Conservation (phyloP, 2,888 invertebrate species). For the Limnephilus marmoratus region DNA sequence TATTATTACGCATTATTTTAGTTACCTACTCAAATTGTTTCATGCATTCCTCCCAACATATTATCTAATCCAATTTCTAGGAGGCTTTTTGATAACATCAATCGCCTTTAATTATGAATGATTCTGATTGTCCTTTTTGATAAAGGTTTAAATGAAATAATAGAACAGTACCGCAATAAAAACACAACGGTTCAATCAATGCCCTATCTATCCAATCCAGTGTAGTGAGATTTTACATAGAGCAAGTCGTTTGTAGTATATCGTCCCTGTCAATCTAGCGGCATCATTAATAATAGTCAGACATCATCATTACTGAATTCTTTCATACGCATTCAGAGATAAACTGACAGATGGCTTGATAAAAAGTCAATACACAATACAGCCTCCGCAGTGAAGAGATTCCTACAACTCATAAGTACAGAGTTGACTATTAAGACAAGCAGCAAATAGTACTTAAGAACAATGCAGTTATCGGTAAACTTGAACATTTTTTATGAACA, state of each 20-base stretch:
- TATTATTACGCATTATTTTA: not conserved
- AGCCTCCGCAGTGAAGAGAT: slow-evolving; percentile 15
- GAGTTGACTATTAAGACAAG: not conserved
- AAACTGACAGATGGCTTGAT: slow-evolving; percentile 48
- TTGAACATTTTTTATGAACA: not conserved
- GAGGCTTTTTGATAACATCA: not conserved
- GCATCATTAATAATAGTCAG: slow-evolving; percentile 52
- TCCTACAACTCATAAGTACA: not conserved
- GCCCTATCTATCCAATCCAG: not conserved
- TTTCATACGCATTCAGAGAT: slow-evolving; percentile 30
- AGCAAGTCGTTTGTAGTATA: slow-evolving; percentile 18
- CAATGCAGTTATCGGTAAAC: not conserved
- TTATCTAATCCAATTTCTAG: not conserved
- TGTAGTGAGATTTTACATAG: slow-evolving; percentile 22
- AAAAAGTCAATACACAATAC: slow-evolving; percentile 42
- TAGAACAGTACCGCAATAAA: not conserved
- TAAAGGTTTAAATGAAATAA: slow-evolving; percentile 7
- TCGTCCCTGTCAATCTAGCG: slow-evolving; percentile 44
- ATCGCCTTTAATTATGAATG: not conserved
- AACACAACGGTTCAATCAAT: slow-evolving; percentile 36
- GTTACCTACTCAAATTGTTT: not conserved
- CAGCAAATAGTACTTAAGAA: slow-evolving; percentile 26
- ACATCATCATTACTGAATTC: slow-evolving; percentile 50
- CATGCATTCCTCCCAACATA: not conserved
- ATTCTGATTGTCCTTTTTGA: not conserved